These are phyloP conservation scores for Ostrea denselamellosa DNA, from an alignment of 1,140 invertebrate species.

Conservation along the genomic window DNA sequence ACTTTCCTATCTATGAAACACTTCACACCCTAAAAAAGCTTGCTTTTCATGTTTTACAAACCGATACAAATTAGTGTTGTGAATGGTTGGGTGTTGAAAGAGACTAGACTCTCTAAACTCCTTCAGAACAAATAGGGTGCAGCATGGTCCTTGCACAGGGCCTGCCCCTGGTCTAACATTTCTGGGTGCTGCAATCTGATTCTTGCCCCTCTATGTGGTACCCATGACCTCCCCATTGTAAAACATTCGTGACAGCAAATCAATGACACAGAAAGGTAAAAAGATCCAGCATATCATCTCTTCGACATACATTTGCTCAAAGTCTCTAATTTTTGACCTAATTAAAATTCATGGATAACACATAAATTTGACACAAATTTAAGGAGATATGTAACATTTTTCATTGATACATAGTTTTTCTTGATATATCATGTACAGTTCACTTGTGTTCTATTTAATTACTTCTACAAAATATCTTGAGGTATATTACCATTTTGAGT, in stretches of 20 bases:
- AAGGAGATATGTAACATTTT: no score
- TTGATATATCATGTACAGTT: not conserved
- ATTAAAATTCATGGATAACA: slow-evolving; percentile 5
- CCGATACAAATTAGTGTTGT: not conserved
- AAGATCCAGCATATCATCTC: not conserved
- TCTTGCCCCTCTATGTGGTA: not conserved
- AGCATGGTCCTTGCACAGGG: not conserved
- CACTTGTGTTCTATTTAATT: not conserved
- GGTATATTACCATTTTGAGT: no score
- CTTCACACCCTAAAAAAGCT: not conserved
- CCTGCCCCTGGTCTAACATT: not conserved
- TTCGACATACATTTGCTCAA: not conserved
- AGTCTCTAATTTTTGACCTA: not conserved
- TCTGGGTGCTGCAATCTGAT: not conserved
- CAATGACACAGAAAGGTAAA: not conserved
- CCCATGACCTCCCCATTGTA: not conserved
- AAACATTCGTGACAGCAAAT: not conserved
- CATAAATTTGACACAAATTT: no score
- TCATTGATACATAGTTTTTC: no score
- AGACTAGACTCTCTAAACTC: not conserved
- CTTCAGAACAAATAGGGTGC: not conserved
- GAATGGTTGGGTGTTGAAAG: not conserved
- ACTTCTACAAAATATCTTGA: no score
- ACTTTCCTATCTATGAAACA: slow-evolving; percentile 26
- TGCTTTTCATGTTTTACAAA: not conserved